These are phyloP conservation scores for Shinisaurus crocodilurus DNA, from an alignment of 2,113 vertebrate species.

Conservation along the genomic window DNA sequence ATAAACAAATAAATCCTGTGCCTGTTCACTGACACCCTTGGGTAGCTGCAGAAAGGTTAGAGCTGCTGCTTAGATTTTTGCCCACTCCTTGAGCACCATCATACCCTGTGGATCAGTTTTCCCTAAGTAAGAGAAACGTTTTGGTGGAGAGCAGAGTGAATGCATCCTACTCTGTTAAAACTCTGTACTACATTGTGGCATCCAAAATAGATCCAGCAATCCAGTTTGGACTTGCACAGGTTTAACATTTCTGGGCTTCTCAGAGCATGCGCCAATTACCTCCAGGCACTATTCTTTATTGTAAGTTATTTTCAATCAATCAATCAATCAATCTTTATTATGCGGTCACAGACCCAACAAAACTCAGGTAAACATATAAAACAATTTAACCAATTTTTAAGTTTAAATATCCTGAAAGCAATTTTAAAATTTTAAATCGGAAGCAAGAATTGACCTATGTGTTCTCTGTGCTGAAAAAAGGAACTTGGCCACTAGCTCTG, in stretches of 20 bases:
- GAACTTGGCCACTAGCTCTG: too few relatives aligned
- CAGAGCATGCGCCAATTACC: not conserved
- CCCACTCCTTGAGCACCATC: not conserved
- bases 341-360: too few relatives aligned
- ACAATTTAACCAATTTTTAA: too few relatives aligned
- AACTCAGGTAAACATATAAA: too few relatives aligned
- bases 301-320: not conserved
- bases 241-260: not conserved
- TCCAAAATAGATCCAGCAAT: not conserved
- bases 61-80: slow-evolving; percentile 20
- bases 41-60: not conserved
- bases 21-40: slow-evolving; percentile 37
- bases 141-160: not conserved
- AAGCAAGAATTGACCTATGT: too few relatives aligned
- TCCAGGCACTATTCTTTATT: not conserved
- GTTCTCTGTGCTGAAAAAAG: too few relatives aligned
- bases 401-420: too few relatives aligned
- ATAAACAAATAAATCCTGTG: slow-evolving; percentile 36
- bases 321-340: too few relatives aligned
- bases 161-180: not conserved
- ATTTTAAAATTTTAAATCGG: too few relatives aligned
- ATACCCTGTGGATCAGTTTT: not conserved
- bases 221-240: not conserved
- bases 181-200: not conserved
- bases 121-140: not conserved